Conservation (phyloP, 2,888 invertebrate species). For the Desoria tigrina region DNA sequence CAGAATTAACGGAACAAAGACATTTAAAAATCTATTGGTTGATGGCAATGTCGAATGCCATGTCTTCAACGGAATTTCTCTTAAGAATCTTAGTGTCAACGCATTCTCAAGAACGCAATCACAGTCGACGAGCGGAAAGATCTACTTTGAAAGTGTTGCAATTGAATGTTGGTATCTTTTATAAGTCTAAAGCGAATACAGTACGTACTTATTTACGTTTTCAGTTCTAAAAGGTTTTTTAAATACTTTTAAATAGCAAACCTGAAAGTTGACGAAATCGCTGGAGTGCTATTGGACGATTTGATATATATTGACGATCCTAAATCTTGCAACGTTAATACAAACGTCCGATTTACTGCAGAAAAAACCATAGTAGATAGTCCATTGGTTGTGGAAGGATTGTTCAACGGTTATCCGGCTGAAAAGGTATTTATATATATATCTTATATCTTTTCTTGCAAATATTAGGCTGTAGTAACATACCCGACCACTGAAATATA, state of each 20-base stretch:
- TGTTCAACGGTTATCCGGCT: slow-evolving; percentile 5
- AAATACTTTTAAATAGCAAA: no score
- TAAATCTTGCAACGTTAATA: slow-evolving; percentile 1
- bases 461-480: not conserved
- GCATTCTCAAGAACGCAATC: slow-evolving; percentile 42
- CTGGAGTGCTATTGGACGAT: slow-evolving; percentile 5
- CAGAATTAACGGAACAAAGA: slow-evolving; percentile 32
- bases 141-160: slow-evolving; percentile 26
- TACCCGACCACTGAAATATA: not conserved
- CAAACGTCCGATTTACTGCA: slow-evolving; percentile 7
- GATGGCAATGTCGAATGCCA: slow-evolving; percentile 32
- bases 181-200: no score
- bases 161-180: slow-evolving; percentile 19
- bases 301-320: slow-evolving; percentile 8
- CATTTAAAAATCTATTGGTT: slow-evolving; percentile 28
- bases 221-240: no score
- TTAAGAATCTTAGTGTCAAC: slow-evolving; percentile 29
- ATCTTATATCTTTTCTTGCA: no score
- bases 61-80: slow-evolving; percentile 32
- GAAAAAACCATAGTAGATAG: slow-evolving; percentile 5
- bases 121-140: slow-evolving; percentile 36
- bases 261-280: not conserved
- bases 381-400: slow-evolving; percentile 12
- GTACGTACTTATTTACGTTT: no score
- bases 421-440: no score